A percentile compares a stretch with the other conserved stretches of the same genome.
Conservation (phyloP, 2,797 vertebrate genomes). For the Phataginus tetradactyla region DNA sequence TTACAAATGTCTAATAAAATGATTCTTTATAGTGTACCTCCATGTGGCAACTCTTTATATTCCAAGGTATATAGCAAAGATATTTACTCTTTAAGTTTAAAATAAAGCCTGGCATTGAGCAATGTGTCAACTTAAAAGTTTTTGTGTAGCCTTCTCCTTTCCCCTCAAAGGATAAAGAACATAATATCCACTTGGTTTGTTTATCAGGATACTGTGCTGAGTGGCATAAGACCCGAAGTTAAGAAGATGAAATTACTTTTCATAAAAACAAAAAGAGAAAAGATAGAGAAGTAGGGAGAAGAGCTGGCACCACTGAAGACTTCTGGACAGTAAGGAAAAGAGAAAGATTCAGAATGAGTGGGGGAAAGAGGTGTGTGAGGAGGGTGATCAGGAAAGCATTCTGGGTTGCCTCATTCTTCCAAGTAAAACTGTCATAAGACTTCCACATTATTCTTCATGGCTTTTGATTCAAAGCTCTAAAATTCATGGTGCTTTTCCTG, state of each 20-base stretch:
- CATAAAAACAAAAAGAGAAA: background rate
- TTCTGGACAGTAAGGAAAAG: background rate
- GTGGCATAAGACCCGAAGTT: background rate
- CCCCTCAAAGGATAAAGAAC: background rate
- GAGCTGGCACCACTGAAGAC: background rate
- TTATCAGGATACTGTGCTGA: background rate
- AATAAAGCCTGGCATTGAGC: background rate
- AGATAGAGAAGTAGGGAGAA: background rate
- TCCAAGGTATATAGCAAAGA: background rate
- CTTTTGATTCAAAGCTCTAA: background rate
- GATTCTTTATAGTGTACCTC: background rate
- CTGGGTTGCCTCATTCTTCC: background rate
- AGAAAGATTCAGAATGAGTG: background rate
- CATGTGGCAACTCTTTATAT: background rate
- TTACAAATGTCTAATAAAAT: background rate
- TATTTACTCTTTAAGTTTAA: background rate
- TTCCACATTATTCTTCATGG: background rate
- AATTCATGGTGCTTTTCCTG: background rate
- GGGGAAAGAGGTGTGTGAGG: too few relatives aligned
- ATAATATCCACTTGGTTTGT: background rate
- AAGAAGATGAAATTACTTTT: background rate
- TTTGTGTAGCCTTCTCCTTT: background rate
- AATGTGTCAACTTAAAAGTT: background rate
- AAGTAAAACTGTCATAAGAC: background rate
- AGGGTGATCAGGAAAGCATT: background rate